Base-by-base conservation (phyloP, 2,113 vertebrate genomes). In the Tor tambroides region DNA sequence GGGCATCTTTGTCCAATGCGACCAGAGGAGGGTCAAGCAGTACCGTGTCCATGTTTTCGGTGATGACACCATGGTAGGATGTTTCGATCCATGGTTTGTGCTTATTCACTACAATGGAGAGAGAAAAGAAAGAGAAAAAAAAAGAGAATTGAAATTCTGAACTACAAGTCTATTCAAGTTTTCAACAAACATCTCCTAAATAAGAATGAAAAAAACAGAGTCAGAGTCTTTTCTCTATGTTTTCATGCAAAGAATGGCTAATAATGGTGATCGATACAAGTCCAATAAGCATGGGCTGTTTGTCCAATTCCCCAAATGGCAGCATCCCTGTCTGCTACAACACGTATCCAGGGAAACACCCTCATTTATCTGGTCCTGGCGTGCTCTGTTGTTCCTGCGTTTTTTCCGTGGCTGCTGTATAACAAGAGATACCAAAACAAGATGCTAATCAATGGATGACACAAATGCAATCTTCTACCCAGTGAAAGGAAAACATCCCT, bases 61-160 rank as follows among this genome's bases (percentile, higher is more conserved):
- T 98, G 91, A 99, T 96, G 91, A 99, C 96, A 78, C 98, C 98
- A 9, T 99, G 98, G 91, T 99, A 99, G 0, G 98, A 98, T 0
- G 97, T 97, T 94, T 99, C 98, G 63, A 99, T 99, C 98, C 98
- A 99, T 4, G 98, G 98, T 85, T 99, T 99, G 94, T 99, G 98
- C 91, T 98, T 99, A 93, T 99, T 99, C 83, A 98, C 98, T 99
- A 89, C 69, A 86, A 91, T 26, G 65, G n/a, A 87, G 41, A 81
- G 23, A 76, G 14, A 46, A 4, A 49, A 54, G 26, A 77, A 21
- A 71, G 6, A 54, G 6, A 76, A 14, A 72, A 12, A 72, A 12
- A 77, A 9, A 49, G 5, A 76, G 5, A 43, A 26, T 8, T 35
- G 2, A 32, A 85, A 61, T 41, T 41, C 21, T 41, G 35, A 41